Base-by-base conservation (phyloP, 2,797 vertebrate species). In the Rhinella marina region DNA sequence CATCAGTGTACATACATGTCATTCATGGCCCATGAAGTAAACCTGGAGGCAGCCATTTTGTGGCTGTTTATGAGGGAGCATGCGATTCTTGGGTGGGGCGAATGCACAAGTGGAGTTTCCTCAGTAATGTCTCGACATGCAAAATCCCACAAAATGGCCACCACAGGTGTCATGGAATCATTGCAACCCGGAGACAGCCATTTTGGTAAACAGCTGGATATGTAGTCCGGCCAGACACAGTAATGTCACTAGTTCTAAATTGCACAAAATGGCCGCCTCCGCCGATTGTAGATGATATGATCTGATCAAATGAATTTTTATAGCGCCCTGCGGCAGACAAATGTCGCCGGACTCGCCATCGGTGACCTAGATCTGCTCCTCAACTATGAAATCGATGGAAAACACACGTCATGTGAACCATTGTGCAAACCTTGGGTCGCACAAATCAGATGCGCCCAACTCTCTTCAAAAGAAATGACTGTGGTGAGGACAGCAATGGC, bases 1-100 rank as follows among this genome's bases (percentile, higher is more conserved):
- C 77, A 56, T 75, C 16, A 83, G 25, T 29, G 23, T 19, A 83
- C 73, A 88, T 66, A 77, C 27, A 79, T 10, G 83, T 41, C 77
- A 78, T 57, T 80, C 16, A 79, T 23, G 17, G 76, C 9, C 29
- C 62, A 29, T 23, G 12, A 72, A 25, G 29, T 3, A 23, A 62
- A 17, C 41, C 41, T 21, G 21, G 54, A 41, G 72, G 27, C 19
- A 12, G 82, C 70, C 82, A 75, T 84, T 77, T 84, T 84, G 56
- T 73, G 59, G 48, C 14, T 0, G 13, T 57, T 57, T 2, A 19
- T 80, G 12, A 16, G 29, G 2, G 32, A 25, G 9, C n/a, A 12
- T 54, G 13, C n/a, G 10, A 66, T 66, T 66, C 3, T 3, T 64
- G 0, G 7, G 21, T 32, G 27, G 29, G 8, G 32, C 48, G 7